Evolutionary conservation across 2,113 vertebrate genomes (phyloP).

Genomic region (Thalassoma bifasciatum): DNA sequence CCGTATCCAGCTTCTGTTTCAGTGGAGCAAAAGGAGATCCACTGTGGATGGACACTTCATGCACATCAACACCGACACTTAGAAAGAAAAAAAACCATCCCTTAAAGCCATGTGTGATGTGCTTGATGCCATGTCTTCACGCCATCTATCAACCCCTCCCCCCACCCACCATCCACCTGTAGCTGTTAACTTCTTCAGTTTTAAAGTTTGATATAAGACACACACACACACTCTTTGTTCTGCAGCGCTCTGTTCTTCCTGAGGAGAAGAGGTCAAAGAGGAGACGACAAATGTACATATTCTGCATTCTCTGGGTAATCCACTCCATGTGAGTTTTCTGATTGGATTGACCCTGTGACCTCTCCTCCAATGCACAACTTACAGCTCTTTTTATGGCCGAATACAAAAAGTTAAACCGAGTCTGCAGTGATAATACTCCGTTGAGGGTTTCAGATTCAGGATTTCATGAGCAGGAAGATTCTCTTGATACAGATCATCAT

Average conservation of each 20-base stretch:
- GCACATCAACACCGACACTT: too few relatives aligned
- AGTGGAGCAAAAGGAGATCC: too few relatives aligned
- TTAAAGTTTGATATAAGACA: not conserved
- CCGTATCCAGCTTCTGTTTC: too few relatives aligned
- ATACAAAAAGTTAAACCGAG: not conserved
- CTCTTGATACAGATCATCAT: slow-evolving; percentile 9
- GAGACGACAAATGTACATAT: slow-evolving; percentile 2
- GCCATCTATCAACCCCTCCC: too few relatives aligned
- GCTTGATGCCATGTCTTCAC: too few relatives aligned
- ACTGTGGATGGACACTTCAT: too few relatives aligned
- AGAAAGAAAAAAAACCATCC: too few relatives aligned
- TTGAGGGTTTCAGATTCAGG: not conserved
- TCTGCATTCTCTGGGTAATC: slow-evolving; percentile 17
- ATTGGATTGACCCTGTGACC: not conserved
- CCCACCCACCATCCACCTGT: too few relatives aligned
- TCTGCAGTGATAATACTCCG: not conserved
- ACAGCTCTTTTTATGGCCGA: not conserved
- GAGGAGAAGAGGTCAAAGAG: not conserved
- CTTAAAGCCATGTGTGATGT: too few relatives aligned
- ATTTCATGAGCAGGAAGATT: not conserved
- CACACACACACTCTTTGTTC: not conserved
- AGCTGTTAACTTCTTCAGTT: too few relatives aligned
- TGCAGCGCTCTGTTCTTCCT: not conserved
- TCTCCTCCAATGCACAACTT: not conserved
- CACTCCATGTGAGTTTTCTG: not conserved